Evolutionary conservation across 2,888 invertebrate genomes (phyloP).

Genomic region (Amblyjoppa fuscipennis): DNA sequence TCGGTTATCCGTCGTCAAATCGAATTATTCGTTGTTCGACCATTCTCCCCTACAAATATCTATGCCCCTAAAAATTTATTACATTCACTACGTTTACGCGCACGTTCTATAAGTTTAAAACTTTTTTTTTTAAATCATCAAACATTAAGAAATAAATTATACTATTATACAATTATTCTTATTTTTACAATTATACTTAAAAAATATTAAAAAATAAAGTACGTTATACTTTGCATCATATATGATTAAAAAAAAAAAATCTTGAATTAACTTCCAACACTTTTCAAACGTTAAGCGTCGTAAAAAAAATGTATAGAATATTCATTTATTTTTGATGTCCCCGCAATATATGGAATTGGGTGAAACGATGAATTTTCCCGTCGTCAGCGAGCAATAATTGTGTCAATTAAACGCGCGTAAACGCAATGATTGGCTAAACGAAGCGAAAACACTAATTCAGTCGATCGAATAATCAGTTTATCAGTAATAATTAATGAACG

Average conservation of each 20-base stretch:
- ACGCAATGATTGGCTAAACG: conserved; percentile 26
- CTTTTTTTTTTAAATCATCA: not conserved
- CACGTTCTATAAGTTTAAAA: not conserved
- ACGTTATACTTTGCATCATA: not conserved
- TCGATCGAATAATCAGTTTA: conserved; percentile 55
- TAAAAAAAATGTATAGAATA: not conserved
- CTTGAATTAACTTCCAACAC: not conserved
- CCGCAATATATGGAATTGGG: not conserved
- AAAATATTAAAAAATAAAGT: too few species aligned
- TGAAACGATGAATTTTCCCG: not conserved
- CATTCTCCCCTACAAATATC: conserved; percentile 46
- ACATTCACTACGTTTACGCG: conserved; percentile 35
- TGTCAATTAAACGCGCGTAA: conserved; percentile 29
- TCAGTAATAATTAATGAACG: conserved; percentile 39
- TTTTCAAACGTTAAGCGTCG: not conserved
- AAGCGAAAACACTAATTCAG: conserved; percentile 55
- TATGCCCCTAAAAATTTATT: conserved; percentile 42
- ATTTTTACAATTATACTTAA: too few species aligned
- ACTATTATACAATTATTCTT: too few species aligned
- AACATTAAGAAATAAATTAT: not conserved
- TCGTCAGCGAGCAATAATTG: not conserved
- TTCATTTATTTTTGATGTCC: not conserved
- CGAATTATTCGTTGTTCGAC: conserved; percentile 65
- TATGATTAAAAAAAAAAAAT: not conserved
- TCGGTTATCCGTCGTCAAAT: conserved; percentile 42